Evolutionary conservation across 2,113 vertebrate genomes (phyloP).

Genomic region (Carassius auratus): DNA sequence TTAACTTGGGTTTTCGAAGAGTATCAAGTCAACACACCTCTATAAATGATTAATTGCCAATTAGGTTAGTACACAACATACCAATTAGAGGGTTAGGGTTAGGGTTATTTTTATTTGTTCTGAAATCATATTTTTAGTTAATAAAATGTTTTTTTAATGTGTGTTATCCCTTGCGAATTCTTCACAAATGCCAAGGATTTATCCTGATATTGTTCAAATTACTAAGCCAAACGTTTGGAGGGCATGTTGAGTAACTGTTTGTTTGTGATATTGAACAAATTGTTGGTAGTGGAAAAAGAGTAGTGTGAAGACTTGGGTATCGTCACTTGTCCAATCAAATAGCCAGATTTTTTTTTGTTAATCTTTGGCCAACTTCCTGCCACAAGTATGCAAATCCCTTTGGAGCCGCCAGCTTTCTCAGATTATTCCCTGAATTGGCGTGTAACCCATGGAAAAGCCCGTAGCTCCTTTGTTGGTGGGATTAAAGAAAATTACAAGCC

Average conservation of each 20-base stretch:
- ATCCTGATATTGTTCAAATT: background rate
- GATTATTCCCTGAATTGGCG: conserved; percentile 20
- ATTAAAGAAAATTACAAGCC: conserved; percentile 52
- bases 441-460: conserved; percentile 22
- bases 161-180: background rate
- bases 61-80: background rate
- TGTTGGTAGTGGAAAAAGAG: background rate
- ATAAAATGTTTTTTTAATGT: background rate
- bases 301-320: background rate
- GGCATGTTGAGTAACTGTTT: background rate
- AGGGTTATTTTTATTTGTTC: background rate
- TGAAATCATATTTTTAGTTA: background rate
- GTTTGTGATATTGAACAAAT: background rate
- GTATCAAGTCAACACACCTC: background rate
- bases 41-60: background rate
- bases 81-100: background rate
- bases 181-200: background rate
- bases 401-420: background rate
- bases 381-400: conserved; percentile 17
- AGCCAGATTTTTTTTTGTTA: background rate
- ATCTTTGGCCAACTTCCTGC: background rate
- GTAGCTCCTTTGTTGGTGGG: conserved; percentile 1
- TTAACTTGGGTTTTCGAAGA: background rate
- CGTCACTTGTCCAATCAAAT: background rate
- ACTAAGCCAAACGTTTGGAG: background rate